These are phyloP conservation scores for Cylloceria caligata DNA, from an alignment of 2,888 invertebrate genomes.

Conservation along the genomic window DNA sequence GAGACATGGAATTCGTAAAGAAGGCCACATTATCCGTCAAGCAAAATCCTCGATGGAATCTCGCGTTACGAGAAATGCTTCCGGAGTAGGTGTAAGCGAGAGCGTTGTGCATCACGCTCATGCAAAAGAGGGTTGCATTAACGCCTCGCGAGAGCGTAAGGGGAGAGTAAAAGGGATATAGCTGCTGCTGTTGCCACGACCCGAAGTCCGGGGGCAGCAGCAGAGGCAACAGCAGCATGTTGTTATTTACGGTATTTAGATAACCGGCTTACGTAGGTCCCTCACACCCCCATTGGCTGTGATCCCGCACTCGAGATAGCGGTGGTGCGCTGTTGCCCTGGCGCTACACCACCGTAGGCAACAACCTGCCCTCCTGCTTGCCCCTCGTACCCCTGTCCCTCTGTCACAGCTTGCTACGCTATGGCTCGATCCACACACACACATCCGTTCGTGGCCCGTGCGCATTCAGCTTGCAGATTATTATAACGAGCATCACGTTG, in stretches of 20 bases:
- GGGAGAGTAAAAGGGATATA: conserved; percentile 54
- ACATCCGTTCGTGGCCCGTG: conserved; percentile 66
- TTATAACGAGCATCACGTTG: conserved; percentile 81
- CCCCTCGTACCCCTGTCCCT: conserved; percentile 39
- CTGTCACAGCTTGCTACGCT: conserved; percentile 34
- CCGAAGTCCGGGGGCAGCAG: conserved; percentile 66
- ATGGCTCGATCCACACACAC: conserved; percentile 28
- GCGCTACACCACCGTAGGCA: conserved; percentile 72
- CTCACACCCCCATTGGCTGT: conserved; percentile 80
- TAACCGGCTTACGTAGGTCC: conserved; percentile 83
- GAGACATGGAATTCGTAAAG: conserved; percentile 3
- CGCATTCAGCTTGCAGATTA: conserved; percentile 81
- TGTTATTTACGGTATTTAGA: conserved; percentile 85
- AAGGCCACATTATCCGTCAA: conserved; percentile 9
- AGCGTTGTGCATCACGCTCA: conserved; percentile 26
- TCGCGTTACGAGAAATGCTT: conserved; percentile 57
- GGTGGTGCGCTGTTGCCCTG: conserved; percentile 73
- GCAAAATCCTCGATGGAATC: conserved; percentile 32
- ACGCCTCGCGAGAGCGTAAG: conserved; percentile 55
- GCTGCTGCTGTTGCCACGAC: conserved; percentile 33
- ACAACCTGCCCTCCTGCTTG: conserved; percentile 70
- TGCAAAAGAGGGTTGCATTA: conserved; percentile 58
- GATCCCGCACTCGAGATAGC: conserved; percentile 83
- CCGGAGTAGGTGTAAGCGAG: conserved; percentile 50
- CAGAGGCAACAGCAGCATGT: conserved; percentile 68